Percentiles rank a stretch among this genome's conserved stretches.
Evolutionary conservation across 1,140 invertebrate species (phyloP).

Genomic region (Steinernema khuongi): DNA sequence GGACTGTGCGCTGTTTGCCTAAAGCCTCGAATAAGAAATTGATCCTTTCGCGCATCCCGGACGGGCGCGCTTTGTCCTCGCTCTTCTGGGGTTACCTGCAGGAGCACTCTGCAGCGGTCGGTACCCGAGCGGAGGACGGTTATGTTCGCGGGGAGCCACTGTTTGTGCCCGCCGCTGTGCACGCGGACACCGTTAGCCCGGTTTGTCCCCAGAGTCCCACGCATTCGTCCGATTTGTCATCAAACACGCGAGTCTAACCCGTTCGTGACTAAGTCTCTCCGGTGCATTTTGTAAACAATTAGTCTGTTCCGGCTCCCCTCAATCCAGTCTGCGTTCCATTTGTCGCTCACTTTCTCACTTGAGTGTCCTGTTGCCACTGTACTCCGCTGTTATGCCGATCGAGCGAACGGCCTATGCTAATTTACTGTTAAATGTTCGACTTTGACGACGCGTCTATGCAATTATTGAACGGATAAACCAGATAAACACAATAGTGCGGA

Average conservation of each 20-base stretch:
- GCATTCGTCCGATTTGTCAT: slow-evolving; percentile 9
- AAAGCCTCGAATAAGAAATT: background rate
- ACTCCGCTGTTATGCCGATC: background rate
- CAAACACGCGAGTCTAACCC: background rate
- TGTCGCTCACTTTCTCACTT: background rate
- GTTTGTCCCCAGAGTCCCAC: background rate
- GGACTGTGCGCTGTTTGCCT: background rate
- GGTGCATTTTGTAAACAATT: slow-evolving; percentile 1
- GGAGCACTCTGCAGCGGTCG: too few relatives aligned
- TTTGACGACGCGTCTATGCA: background rate
- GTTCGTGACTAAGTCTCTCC: background rate
- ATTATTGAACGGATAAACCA: slow-evolving; percentile 1
- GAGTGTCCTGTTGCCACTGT: background rate
- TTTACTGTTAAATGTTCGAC: background rate
- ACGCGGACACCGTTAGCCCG: background rate
- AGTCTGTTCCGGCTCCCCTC: background rate
- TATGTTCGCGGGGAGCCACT: background rate
- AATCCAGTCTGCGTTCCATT: background rate
- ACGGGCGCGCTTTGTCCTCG: background rate
- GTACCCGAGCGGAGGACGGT: too few relatives aligned
- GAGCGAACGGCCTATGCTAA: background rate
- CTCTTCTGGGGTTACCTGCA: too few relatives aligned
- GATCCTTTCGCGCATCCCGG: too few relatives aligned
- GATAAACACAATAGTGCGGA: background rate
- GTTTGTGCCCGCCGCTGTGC: background rate